Evolutionary conservation across 64 coral and sea anemone species (phyloP), one percentile per base, ranked within the genome.

Genomic region (Stylophora pistillata): DNA sequence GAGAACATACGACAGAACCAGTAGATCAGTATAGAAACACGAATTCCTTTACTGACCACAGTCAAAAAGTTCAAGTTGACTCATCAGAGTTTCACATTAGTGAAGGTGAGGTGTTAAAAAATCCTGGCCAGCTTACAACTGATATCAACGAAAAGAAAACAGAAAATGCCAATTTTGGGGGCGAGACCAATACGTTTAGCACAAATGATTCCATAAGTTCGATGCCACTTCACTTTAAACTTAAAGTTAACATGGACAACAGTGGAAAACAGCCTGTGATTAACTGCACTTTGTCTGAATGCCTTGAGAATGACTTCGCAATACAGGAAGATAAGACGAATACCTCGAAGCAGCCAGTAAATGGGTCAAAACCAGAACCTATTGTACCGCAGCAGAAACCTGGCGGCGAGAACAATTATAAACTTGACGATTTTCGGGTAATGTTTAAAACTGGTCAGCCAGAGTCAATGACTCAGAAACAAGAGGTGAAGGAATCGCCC

Each of bases 241-340:
- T 84, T 30, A 84, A 84, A 23, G 23, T 84, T 13, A 7, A 69
- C 15, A 84, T 84, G 80, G 80, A 84, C 59, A 47, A 84, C 23
- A 53, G 34, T 30, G 58, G 62, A 31, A 21, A 37, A 27, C 61
- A 70, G 0, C 80, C 80, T 12, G 33, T 10, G 9, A 47, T 84
- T 14, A 84, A 84, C 23, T 84, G 80, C 34, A 84, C 80, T 29
- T 23, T 84, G 18, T 84, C 80, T 0, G 23, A 84, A 54, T 84
- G 80, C 21, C 69, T 61, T 26, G 61, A 84, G 57, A 79, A 58
- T 60, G 55, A 79, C 15, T 60, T 30, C 2, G 77, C 55, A 0
- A 31, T 61, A 18, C 11, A 59, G 53, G 32, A n/a, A 59, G 53
- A 31, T 79, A 59, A 58, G 59, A 29, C 17, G 12, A 30, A 29